Conservation (phyloP, 2,888 invertebrate genomes). For the Eumacrocentrus americanus region DNA sequence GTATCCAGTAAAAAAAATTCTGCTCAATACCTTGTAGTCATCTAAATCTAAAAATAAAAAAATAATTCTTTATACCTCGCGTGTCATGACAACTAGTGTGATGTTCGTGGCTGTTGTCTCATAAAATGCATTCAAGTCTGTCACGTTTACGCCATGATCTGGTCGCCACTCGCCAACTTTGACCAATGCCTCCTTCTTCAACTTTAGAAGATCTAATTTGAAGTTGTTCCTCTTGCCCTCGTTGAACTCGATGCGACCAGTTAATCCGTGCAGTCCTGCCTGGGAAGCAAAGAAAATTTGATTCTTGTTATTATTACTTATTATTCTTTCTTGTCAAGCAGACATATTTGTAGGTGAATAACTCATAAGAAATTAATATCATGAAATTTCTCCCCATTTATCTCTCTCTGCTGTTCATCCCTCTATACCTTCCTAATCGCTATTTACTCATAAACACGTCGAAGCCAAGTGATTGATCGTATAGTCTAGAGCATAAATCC, state of each 20-base stretch:
- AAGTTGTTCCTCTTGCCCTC: constrained; percentile 84
- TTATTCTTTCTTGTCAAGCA: no score
- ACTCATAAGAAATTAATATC: no score
- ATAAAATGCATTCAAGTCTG: constrained; percentile 85
- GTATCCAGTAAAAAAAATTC: no score
- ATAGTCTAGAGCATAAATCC: constrained; percentile 44
- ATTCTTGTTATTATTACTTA: not conserved
- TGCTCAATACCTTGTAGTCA: no score
- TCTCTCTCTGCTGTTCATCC: not conserved
- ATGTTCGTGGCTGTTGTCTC: constrained; percentile 83
- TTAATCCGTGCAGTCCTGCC: constrained; percentile 84
- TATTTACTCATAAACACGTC: constrained; percentile 39
- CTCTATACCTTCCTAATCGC: constrained; percentile 3
- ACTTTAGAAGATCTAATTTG: constrained; percentile 82
- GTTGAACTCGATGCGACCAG: constrained; percentile 86
- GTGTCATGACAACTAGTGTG: constrained; percentile 87
- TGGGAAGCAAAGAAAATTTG: constrained; percentile 54
- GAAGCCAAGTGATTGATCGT: constrained; percentile 46
- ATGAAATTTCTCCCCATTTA: constrained; percentile 16
- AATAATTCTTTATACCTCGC: no score
- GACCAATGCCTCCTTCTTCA: constrained; percentile 77
- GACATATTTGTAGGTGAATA: no score
- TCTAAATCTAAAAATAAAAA: no score
- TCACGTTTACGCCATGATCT: constrained; percentile 76
- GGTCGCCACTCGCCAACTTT: constrained; percentile 87